These are phyloP conservation scores for Aramus guarauna DNA, from an alignment of 2,113 vertebrate genomes.

Conservation along the genomic window DNA sequence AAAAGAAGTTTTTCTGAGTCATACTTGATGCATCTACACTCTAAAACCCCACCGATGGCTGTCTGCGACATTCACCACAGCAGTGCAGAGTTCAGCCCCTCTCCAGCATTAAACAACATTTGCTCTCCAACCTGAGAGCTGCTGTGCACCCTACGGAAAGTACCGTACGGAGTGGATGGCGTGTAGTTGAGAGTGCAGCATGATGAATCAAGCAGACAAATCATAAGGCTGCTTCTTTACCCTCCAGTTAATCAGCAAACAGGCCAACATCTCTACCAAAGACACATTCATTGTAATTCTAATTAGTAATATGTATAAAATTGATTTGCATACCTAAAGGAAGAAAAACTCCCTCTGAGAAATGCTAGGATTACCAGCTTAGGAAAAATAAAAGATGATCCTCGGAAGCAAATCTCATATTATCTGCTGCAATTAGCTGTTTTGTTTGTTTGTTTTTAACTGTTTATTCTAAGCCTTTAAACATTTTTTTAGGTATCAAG, in stretches of 20 bases:
- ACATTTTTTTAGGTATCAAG: not conserved
- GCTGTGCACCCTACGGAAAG: not conserved
- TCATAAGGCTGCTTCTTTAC: not conserved
- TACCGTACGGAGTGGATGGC: accelerated
- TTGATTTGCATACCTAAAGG: slow-evolving; percentile 52
- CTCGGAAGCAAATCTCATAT: slow-evolving; percentile 17
- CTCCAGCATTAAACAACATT: not conserved
- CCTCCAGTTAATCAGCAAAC: not conserved
- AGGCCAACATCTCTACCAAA: slow-evolving; percentile 19
- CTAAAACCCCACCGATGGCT: not conserved
- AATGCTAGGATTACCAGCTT: not conserved
- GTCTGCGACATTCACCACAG: not conserved
- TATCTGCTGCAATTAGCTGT: slow-evolving; percentile 37
- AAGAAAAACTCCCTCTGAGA: slow-evolving; percentile 12
- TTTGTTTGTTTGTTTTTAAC: not conserved
- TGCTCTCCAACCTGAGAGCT: not conserved
- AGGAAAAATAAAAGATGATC: slow-evolving; percentile 10
- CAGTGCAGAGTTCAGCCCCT: not conserved
- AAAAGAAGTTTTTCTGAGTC: not conserved
- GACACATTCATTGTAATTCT: not conserved
- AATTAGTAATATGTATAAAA: slow-evolving; percentile 18
- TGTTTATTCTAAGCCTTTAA: slow-evolving; percentile 35
- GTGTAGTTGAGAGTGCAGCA: accelerated
- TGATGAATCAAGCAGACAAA: not conserved
- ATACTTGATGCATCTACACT: not conserved